Evolutionary conservation across 2,113 vertebrate species (phyloP).

Genomic region (Microcebus ravelobensis): DNA sequence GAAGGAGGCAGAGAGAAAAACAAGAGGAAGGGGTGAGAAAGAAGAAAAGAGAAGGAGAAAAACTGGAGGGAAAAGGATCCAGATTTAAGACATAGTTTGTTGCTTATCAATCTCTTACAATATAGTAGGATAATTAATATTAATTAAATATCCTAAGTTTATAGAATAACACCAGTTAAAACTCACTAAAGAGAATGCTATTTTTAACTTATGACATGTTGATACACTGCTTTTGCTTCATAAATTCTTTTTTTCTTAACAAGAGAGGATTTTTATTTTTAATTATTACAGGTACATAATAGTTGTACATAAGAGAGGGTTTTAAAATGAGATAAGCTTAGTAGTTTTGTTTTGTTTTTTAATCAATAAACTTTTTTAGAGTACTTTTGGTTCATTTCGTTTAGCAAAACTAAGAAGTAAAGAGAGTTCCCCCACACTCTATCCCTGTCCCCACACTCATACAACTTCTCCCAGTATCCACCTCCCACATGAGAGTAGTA

Average conservation of each 20-base stretch:
- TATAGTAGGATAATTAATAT: background rate
- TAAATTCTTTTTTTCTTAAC: slow-evolving; percentile 23
- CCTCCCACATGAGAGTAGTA: background rate
- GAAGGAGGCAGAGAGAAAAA: background rate
- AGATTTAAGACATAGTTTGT: background rate
- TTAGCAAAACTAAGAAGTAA: background rate
- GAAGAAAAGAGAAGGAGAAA: background rate
- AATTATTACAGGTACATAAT: background rate
- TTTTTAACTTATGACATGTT: background rate
- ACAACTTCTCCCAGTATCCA: no score
- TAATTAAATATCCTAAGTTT: background rate
- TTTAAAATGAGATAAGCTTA: background rate
- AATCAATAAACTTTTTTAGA: background rate
- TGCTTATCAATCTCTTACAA: background rate
- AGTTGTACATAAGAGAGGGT: background rate
- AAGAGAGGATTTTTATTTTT: background rate
- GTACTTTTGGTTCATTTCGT: background rate
- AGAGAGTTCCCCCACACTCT: background rate
- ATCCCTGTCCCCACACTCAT: background rate
- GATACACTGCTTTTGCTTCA: background rate
- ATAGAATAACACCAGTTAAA: background rate
- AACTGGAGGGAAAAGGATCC: background rate
- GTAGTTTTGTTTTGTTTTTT: background rate
- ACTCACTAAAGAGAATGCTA: background rate
- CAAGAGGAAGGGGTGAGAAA: background rate